A percentile compares a stretch with the other conserved stretches of the same genome.
Evolutionary conservation across 2,888 invertebrate species (phyloP).

Genomic region (Ornithoptera priamus): DNA sequence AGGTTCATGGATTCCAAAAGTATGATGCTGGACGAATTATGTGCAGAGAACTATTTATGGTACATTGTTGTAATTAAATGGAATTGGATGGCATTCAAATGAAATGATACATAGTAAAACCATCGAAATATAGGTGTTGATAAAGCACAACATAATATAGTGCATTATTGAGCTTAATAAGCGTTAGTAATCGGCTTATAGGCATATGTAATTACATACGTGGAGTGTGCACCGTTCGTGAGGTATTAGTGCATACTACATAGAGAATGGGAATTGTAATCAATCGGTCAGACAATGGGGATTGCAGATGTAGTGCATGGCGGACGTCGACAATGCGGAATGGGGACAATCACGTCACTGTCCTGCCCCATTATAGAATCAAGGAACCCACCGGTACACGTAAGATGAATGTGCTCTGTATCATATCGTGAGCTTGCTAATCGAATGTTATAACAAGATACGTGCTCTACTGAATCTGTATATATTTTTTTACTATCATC

Average conservation of each 20-base stretch:
- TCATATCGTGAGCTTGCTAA: conserved; percentile 8
- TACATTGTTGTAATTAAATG: too few relatives aligned
- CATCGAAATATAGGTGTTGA: not conserved
- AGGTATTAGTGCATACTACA: conserved; percentile 40
- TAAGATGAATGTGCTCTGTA: conserved; percentile 34
- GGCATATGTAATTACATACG: conserved; percentile 51
- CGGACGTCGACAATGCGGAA: conserved; percentile 39
- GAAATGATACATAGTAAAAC: too few relatives aligned
- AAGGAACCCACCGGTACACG: conserved; percentile 35
- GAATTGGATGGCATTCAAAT: too few relatives aligned
- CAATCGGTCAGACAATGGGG: conserved; percentile 61
- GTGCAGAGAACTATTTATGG: too few relatives aligned
- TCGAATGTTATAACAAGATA: conserved; percentile 5
- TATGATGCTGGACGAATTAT: too few relatives aligned
- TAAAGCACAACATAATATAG: conserved; percentile 21
- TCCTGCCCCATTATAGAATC: conserved; percentile 44
- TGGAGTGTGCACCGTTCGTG: conserved; percentile 28
- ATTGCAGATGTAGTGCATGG: conserved; percentile 37
- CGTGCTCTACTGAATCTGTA: not conserved
- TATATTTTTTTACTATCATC: too few relatives aligned
- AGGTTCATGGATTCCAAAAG: too few relatives aligned
- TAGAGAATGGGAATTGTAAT: conserved; percentile 59
- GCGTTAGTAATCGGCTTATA: conserved; percentile 57
- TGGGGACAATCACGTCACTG: conserved; percentile 42
- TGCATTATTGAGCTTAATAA: conserved; percentile 44